Base-by-base conservation (phyloP, 2,888 invertebrate genomes). In the Phyllotreta cruciferae region DNA sequence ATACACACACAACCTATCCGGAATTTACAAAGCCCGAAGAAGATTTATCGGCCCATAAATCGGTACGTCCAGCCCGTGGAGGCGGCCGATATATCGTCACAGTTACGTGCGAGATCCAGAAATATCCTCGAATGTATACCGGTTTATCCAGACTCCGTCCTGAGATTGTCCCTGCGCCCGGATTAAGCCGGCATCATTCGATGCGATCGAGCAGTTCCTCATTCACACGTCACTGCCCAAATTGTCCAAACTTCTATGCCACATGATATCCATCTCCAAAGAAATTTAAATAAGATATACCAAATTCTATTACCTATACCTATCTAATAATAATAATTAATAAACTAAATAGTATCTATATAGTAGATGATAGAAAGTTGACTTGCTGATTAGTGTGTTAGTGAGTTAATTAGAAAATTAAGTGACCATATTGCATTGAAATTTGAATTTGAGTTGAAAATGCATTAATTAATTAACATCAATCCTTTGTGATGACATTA, bases 161-260 rank as follows among this genome's bases (percentile, higher is more conserved):
- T 77, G 78, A 78, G 79, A 77, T 78, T 77, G 78, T 77, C 77
- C 78, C 66, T 72, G 73, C 76, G 77, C 78, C 74, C 74, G 78
- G 79, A 79, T 80, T 79, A 80, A 78, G 78, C 79, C 73, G 78
- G 79, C 78, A 80, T 80, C 78, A 80, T 80, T 80, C 79, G 80
- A 79, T 79, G 79, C 78, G 78, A 78, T 79, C 78, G 78, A 74
- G 74, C 78, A 78, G 79, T 81, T 77, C 76, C 77, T 81, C 81
- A 80, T 80, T 81, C 79, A 79, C 80, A 80, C 79, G 69, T 78
- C 79, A 79, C 75, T 81, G 74, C 70, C 73, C 80, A 80, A 79
- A 80, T 80, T 56, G 60, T 39, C 58, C 56, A 58, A n/a, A 50
- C 56, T 63, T 67, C 65, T 24, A 24, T 24, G n/a, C n/a, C n/a